Conservation (phyloP, 2,113 vertebrate genomes). For the Vidua macroura region DNA sequence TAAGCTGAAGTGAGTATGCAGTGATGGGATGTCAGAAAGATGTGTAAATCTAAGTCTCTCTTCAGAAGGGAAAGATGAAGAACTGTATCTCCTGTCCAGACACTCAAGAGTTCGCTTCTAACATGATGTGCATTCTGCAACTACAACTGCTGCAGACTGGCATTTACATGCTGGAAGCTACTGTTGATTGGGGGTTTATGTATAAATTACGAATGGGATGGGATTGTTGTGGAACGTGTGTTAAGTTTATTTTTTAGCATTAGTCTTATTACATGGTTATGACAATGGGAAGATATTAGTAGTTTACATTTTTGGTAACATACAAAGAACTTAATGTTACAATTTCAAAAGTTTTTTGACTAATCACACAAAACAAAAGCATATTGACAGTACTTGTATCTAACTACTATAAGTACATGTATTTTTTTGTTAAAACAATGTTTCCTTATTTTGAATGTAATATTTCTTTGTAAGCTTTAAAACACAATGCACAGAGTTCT, state of each 20-base stretch:
- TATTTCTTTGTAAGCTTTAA: not conserved
- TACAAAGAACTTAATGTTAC: not conserved
- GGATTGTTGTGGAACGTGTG: not conserved
- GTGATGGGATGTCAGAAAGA: not conserved
- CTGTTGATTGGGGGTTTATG: not conserved
- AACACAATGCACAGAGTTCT: not conserved
- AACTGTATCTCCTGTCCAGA: not conserved
- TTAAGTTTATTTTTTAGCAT: not conserved
- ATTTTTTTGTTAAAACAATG: not conserved
- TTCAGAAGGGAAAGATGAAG: not conserved
- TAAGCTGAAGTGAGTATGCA: slow-evolving; percentile 75
- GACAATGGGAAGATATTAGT: not conserved
- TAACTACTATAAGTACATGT: not conserved
- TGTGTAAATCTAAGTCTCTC: not conserved
- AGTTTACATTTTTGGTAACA: too few species aligned
- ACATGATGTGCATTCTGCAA: not conserved
- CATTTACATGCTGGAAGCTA: not conserved
- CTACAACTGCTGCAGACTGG: not conserved
- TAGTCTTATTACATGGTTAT: not conserved
- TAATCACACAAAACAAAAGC: not conserved
- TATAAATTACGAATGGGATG: not conserved
- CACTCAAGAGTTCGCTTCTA: not conserved
- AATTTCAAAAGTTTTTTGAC: not conserved
- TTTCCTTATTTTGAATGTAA: not conserved
- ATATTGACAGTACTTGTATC: not conserved